These are phyloP conservation scores for Drosophila anomelani DNA, from an alignment of 2,888 invertebrate species.

Conservation along the genomic window DNA sequence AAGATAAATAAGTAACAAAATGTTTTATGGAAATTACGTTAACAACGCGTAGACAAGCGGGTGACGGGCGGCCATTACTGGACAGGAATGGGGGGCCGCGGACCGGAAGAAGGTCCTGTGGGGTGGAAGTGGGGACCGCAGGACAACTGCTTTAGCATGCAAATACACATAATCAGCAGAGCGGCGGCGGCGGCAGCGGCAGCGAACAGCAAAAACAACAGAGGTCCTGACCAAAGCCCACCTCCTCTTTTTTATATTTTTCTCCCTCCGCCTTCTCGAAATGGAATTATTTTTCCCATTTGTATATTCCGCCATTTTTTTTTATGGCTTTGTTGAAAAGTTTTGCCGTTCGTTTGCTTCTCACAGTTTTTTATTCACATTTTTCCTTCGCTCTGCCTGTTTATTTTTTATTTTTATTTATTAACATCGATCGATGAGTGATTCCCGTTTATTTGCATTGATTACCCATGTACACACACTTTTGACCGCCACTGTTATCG, in stretches of 20 bases:
- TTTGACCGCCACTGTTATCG: slow-evolving; percentile 69
- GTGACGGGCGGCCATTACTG: slow-evolving; percentile 48
- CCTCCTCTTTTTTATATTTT: neutral
- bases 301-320: slow-evolving; percentile 40
- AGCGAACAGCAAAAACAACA: slow-evolving; percentile 33
- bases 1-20: slow-evolving; percentile 84
- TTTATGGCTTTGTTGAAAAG: slow-evolving; percentile 54
- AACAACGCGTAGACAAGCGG: slow-evolving; percentile 75
- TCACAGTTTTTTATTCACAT: slow-evolving; percentile 28
- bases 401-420: slow-evolving; percentile 28
- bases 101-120: slow-evolving; percentile 13
- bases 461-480: slow-evolving; percentile 60
- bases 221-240: slow-evolving; percentile 23
- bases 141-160: slow-evolving; percentile 73
- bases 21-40: slow-evolving; percentile 84
- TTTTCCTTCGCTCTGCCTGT: slow-evolving; percentile 27
- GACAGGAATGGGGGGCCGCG: slow-evolving; percentile 12
- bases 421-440: slow-evolving; percentile 53
- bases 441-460: slow-evolving; percentile 60
- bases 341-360: slow-evolving; percentile 17
- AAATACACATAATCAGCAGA: slow-evolving; percentile 71
- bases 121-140: slow-evolving; percentile 48
- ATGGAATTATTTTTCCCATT: slow-evolving; percentile 71
- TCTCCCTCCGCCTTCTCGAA: slow-evolving; percentile 22
- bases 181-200: slow-evolving; percentile 26